Conservation (phyloP, 2,113 vertebrate genomes). For the Onychorhynchus coronatus region DNA sequence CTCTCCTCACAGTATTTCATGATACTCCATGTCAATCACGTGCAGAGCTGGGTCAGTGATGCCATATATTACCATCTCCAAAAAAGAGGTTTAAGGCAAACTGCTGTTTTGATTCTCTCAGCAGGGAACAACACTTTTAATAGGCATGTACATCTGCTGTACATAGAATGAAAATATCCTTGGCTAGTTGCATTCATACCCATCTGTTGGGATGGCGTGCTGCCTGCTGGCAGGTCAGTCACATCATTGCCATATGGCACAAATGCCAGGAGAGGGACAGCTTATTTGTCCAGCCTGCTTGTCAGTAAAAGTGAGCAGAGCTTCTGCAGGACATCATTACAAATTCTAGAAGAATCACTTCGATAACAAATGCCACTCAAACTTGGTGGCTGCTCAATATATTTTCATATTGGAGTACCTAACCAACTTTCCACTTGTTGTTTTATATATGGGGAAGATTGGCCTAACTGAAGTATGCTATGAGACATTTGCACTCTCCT, state of each 20-base stretch:
- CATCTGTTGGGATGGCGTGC: slow-evolving; percentile 59
- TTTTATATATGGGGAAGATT: background rate
- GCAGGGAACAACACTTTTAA: slow-evolving; percentile 46
- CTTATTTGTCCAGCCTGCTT: background rate
- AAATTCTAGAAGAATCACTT: background rate
- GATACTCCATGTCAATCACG: background rate
- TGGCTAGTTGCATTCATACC: background rate
- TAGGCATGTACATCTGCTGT: slow-evolving; percentile 28
- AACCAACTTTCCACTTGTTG: background rate
- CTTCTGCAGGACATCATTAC: background rate
- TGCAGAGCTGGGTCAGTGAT: background rate
- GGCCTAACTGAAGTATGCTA: background rate
- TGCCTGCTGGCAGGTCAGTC: slow-evolving; percentile 53
- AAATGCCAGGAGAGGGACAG: background rate
- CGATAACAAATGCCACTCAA: background rate
- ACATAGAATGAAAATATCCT: background rate
- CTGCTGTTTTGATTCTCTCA: slow-evolving; percentile 47
- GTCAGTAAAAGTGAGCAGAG: background rate
- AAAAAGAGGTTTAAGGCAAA: slow-evolving; percentile 26
- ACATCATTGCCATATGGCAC: slow-evolving; percentile 29
- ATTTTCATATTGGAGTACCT: background rate
- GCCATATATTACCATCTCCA: background rate
- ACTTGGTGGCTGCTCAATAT: background rate
- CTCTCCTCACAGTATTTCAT: background rate
- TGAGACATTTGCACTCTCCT: background rate